A percentile compares a stretch with the other conserved stretches of the same genome.
phyloP scores from a whole-genome alignment of 2,888 invertebrate species.

The Heliconius charithonia region DNA sequence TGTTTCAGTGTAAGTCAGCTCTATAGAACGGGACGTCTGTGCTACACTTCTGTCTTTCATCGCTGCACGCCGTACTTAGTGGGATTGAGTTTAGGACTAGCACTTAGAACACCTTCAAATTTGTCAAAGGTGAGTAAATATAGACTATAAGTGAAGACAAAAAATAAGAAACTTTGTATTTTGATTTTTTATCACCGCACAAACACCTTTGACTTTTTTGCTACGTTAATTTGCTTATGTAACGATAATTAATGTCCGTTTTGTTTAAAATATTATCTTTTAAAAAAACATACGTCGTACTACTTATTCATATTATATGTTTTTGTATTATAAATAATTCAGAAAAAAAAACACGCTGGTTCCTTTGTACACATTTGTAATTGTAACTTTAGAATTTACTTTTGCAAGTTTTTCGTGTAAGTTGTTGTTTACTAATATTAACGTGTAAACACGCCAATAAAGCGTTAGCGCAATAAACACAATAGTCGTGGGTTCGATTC shows the following conservation, averaged over 20 bases:
- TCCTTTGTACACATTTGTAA: too few species aligned
- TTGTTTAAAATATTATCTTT: neutral
- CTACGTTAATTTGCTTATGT: neutral
- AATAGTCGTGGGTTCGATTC: neutral
- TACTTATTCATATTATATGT: too few species aligned
- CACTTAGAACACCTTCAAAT: slow-evolving; percentile 73
- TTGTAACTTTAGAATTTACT: too few species aligned
- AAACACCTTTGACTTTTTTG: neutral
- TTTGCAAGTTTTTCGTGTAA: too few species aligned
- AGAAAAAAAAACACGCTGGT: too few species aligned
- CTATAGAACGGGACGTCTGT: slow-evolving; percentile 86
- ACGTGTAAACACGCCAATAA: too few species aligned
- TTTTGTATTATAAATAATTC: neutral
- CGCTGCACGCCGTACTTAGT: slow-evolving; percentile 87
- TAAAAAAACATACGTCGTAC: too few species aligned
- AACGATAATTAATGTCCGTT: neutral
- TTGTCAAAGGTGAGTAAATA: slow-evolving; percentile 64
- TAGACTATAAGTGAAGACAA: neutral
- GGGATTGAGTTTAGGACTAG: slow-evolving; percentile 85
- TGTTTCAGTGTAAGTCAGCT: slow-evolving; percentile 86
- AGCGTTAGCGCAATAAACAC: too few species aligned
- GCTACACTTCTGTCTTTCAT: slow-evolving; percentile 85
- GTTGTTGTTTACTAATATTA: too few species aligned
- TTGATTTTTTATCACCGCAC: neutral
- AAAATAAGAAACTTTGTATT: neutral